A percentile compares a stretch with the other conserved stretches of the same genome.
phyloP scores from a whole-genome alignment of 2,888 invertebrate species.

The Philonicus albiceps region DNA sequence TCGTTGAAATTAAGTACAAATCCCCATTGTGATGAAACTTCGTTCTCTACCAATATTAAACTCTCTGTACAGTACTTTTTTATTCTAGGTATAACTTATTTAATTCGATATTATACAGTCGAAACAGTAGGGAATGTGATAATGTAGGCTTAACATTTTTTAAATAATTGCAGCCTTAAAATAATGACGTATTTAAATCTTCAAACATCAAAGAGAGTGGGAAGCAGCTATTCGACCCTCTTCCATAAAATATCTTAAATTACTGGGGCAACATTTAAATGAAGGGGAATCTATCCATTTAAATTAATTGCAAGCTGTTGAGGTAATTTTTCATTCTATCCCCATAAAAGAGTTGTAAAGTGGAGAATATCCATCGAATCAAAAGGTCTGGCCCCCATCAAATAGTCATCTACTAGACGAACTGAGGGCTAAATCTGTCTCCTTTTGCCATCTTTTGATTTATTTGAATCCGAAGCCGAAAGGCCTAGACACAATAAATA shows the following conservation, averaged over 20 bases:
- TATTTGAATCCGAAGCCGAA: conserved; percentile 25
- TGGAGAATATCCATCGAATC: conserved; percentile 27
- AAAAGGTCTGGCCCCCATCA: conserved; percentile 30
- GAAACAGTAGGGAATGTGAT: not conserved
- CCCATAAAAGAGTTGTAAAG: conserved; percentile 40
- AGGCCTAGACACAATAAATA: conserved; percentile 30
- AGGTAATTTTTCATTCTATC: conserved; percentile 35
- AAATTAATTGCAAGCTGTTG: conserved; percentile 38
- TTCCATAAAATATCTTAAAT: not conserved
- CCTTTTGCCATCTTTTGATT: conserved; percentile 40
- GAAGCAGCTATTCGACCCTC: not conserved
- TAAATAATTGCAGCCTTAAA: not conserved
- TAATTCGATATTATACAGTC: not conserved
- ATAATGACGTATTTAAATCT: not conserved
- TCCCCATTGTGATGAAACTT: too few species aligned
- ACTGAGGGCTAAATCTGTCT: conserved; percentile 33
- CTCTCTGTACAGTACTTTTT: too few species aligned
- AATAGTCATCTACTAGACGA: conserved; percentile 29
- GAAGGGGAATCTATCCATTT: conserved; percentile 38
- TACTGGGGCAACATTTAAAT: not conserved
- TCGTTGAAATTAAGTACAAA: too few species aligned
- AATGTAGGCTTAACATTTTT: not conserved
- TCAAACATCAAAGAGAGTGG: not conserved
- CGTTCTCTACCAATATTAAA: too few species aligned
- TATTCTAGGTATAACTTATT: too few species aligned